These are phyloP conservation scores for Cheilosia pagana DNA, from an alignment of 2,888 invertebrate species.

Conservation along the genomic window DNA sequence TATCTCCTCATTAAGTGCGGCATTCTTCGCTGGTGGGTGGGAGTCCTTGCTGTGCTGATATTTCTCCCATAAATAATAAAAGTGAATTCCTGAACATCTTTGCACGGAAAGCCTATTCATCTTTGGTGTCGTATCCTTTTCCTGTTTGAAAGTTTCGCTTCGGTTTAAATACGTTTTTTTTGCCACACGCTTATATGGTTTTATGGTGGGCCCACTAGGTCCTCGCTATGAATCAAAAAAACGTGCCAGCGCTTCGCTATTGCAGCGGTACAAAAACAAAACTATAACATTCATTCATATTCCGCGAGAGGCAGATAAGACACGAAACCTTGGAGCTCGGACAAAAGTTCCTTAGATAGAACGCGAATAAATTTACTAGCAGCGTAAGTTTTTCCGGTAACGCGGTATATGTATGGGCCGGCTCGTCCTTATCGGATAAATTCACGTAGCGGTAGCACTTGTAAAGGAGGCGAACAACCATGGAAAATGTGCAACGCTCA, in stretches of 20 bases:
- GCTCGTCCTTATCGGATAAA: slow-evolving; percentile 46
- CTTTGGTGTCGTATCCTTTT: slow-evolving; percentile 54
- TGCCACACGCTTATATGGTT: slow-evolving; percentile 57
- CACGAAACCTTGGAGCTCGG: slow-evolving; percentile 27
- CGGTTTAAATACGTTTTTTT: slow-evolving; percentile 29
- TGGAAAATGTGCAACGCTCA: slow-evolving; percentile 27
- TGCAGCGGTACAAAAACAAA: slow-evolving; percentile 35
- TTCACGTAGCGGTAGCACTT: slow-evolving; percentile 59
- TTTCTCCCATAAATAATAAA: slow-evolving; percentile 71
- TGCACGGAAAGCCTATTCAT: slow-evolving; percentile 69
- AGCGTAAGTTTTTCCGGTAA: slow-evolving; percentile 40
- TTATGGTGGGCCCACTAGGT: slow-evolving; percentile 38
- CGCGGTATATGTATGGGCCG: slow-evolving; percentile 2
- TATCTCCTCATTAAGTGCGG: slow-evolving; percentile 75
- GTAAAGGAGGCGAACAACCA: slow-evolving; percentile 26
- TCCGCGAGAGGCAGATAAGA: slow-evolving; percentile 56
- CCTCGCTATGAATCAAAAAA: slow-evolving; percentile 42
- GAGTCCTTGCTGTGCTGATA: slow-evolving; percentile 27
- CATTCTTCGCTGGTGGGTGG: slow-evolving; percentile 40
- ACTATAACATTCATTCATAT: slow-evolving; percentile 67
- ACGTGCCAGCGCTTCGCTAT: slow-evolving; percentile 55
- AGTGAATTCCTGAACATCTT: slow-evolving; percentile 61
- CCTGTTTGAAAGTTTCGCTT: slow-evolving; percentile 62
- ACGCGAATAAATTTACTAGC: slow-evolving; percentile 65
- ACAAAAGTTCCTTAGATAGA: slow-evolving; percentile 39